Base-by-base conservation (phyloP, 1,140 invertebrate genomes). In the Trialeurodes vaporariorum region DNA sequence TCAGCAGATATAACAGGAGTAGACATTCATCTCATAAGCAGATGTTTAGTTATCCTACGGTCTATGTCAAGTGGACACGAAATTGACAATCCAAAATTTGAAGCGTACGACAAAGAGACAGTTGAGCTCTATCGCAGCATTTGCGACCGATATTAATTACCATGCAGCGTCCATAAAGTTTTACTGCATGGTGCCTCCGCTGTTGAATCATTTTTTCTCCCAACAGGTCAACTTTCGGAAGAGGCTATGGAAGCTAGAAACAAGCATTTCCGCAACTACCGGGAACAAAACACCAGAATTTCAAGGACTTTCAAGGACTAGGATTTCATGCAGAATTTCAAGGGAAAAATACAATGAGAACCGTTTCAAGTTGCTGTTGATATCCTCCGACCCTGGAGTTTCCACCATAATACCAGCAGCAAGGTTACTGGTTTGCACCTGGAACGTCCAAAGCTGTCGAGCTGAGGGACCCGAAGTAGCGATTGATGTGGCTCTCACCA, bases 111-210 rank as follows among this genome's bases (percentile, higher is more conserved):
- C 73, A 63, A 68, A 25, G 71, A 71, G 22, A 76, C 71, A 11
- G 71, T 71, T 61, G 65, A 68, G 69, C 21, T 70, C n/a, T 75
- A 65, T 65, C 59, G 73, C 1, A 23, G 66, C 2, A 40, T 71
- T 24, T 76, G 73, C 72, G 27, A 17, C 1, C 76, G 74, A 75
- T 77, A 72, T 65, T 61, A 70, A n/a, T n/a, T n/a, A n/a, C n/a
- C n/a, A n/a, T n/a, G n/a, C n/a, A 71, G 70, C 27, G 68, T 73
- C 0, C 74, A 77, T 64, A 77, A 75, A 71, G 69, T 76, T 49
- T 63, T 77, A 2, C 67, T 76, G 11, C 72, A 77, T 70, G 72
- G 75, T 22, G 59, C 65, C 12, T 26, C 27, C 2, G 58, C 34
- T 0, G 49, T 62, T 61, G 25, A 61, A 61, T 2, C 59, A 59